Conservation (phyloP, 2,113 vertebrate species). For the Madoqua kirkii region DNA sequence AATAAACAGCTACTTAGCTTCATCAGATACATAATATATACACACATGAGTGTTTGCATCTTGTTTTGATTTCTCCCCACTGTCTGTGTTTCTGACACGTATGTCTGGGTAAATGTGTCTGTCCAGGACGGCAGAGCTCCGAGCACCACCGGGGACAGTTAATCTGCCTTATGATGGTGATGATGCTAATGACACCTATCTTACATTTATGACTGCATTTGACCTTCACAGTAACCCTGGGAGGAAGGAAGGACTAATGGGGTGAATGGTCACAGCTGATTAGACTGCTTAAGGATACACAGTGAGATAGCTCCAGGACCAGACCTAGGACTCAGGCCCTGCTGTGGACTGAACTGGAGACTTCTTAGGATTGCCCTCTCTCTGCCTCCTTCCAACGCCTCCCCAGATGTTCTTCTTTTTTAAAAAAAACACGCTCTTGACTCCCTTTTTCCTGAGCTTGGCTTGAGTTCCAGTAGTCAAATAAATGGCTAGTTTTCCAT, state of each 20-base stretch:
- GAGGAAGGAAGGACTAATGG: not conserved
- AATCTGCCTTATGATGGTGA: not conserved
- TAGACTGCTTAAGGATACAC: not conserved
- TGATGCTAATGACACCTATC: accelerated
- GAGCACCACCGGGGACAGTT: accelerated
- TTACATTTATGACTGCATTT: not conserved
- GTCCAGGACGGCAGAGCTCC: not conserved
- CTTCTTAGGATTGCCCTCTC: not conserved
- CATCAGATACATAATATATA: not conserved
- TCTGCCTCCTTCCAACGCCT: not conserved
- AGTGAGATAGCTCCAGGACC: not conserved
- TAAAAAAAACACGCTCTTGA: not conserved
- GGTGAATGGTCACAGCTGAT: not conserved
- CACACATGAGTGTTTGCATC: not conserved
- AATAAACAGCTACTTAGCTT: not conserved
- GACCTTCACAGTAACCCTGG: not conserved
- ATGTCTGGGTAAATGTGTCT: not conserved
- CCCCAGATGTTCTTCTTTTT: not conserved
- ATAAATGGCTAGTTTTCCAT: not conserved
- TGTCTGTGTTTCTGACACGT: not conserved
- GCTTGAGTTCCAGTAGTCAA: not conserved
- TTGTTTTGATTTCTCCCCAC: conserved; percentile 15
- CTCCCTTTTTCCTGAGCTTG: not conserved
- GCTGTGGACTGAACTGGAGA: not conserved
- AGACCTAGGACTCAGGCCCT: not conserved